Evolutionary conservation across 2,888 invertebrate genomes (phyloP).

Genomic region (Mellilla xanthometata): DNA sequence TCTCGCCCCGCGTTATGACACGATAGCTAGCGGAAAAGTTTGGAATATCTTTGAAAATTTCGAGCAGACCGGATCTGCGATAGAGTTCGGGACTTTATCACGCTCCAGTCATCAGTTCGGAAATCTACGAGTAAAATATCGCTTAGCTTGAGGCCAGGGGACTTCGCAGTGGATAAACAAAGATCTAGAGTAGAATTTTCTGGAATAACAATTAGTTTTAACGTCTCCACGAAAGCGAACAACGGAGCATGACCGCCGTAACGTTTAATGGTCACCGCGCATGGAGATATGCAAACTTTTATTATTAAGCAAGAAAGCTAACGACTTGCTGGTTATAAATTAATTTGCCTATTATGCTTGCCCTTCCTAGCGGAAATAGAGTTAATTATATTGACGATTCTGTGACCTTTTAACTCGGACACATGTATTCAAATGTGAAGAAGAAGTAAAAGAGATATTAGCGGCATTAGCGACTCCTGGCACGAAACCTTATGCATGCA

Average conservation of each 20-base stretch:
- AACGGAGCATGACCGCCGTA: slow-evolving; percentile 42
- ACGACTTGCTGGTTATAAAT: slow-evolving; percentile 51
- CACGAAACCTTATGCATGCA: slow-evolving; percentile 6
- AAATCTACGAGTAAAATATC: too few species aligned
- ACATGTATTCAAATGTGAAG: slow-evolving; percentile 37
- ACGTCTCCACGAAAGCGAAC: slow-evolving; percentile 44
- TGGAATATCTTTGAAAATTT: slow-evolving; percentile 6
- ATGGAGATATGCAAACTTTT: slow-evolving; percentile 42
- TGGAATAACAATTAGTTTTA: slow-evolving; percentile 48
- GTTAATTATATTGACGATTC: slow-evolving; percentile 43
- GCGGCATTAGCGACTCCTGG: slow-evolving; percentile 18
- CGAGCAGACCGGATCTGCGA: slow-evolving; percentile 4
- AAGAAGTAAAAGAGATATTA: slow-evolving; percentile 17
- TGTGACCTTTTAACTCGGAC: slow-evolving; percentile 40
- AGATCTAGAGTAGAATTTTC: slow-evolving; percentile 28
- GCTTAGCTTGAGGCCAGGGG: neutral
- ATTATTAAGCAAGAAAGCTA: slow-evolving; percentile 43
- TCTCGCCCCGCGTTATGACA: slow-evolving; percentile 22
- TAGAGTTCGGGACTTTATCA: slow-evolving; percentile 4
- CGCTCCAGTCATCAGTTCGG: slow-evolving; percentile 25
- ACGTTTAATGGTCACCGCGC: slow-evolving; percentile 50
- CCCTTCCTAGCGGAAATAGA: slow-evolving; percentile 37
- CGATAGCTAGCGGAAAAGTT: slow-evolving; percentile 16
- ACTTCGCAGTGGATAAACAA: neutral
- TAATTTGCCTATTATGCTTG: slow-evolving; percentile 51